Conservation (phyloP, 2,888 invertebrate species). For the Exocentrus adspersus region DNA sequence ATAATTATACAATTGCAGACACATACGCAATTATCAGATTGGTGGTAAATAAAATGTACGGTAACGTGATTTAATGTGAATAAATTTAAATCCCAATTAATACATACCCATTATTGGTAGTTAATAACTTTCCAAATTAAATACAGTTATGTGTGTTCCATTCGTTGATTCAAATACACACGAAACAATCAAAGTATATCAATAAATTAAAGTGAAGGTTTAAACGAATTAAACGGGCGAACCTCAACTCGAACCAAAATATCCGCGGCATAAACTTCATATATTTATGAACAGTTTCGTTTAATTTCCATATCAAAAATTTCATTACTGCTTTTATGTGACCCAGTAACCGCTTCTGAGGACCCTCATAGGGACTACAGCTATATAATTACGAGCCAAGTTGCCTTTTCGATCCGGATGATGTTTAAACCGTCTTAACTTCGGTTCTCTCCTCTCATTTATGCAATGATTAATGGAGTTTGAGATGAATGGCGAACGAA, state of each 20-base stretch:
- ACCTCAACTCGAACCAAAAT: too few relatives aligned
- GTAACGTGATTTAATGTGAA: not conserved
- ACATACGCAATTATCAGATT: not conserved
- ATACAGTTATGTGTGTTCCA: too few relatives aligned
- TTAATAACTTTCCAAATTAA: too few relatives aligned
- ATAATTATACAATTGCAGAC: not conserved
- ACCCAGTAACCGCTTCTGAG: not conserved
- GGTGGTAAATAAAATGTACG: not conserved
- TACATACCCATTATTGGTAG: not conserved
- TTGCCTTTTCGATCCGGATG: slow-evolving; percentile 3
- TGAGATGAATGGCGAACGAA: slow-evolving; percentile 8
- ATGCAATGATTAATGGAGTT: slow-evolving; percentile 12
- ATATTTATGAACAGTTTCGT: not conserved
- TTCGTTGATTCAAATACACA: too few relatives aligned
- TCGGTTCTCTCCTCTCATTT: slow-evolving; percentile 15
- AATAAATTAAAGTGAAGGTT: too few relatives aligned
- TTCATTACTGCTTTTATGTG: not conserved
- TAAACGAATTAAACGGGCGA: too few relatives aligned
- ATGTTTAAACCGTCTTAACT: slow-evolving; percentile 2
- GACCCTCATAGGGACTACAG: not conserved
- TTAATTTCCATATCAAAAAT: not conserved
- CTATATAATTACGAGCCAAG: slow-evolving; percentile 1
- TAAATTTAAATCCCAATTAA: not conserved
- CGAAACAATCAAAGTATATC: too few relatives aligned
- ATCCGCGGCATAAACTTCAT: too few relatives aligned